These are phyloP conservation scores for Epinephelus fuscoguttatus DNA, from an alignment of 2,113 vertebrate species.

Conservation along the genomic window DNA sequence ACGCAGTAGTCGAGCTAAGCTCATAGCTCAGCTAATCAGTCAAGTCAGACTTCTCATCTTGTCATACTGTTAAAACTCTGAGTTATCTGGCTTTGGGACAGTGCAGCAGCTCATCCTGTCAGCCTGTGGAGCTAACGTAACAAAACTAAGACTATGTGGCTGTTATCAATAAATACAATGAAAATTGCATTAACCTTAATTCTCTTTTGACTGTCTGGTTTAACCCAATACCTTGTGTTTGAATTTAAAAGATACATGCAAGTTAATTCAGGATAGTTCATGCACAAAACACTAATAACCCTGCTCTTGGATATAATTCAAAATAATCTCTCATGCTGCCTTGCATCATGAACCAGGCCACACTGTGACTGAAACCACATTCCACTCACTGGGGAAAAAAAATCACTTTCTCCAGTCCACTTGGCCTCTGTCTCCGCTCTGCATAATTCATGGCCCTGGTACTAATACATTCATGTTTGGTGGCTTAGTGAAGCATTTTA, in stretches of 20 bases:
- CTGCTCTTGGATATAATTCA: not conserved
- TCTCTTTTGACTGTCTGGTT: too few species aligned
- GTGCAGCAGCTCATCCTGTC: not conserved
- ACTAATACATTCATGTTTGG: conserved; percentile 21
- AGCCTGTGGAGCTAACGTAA: not conserved
- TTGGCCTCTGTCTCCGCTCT: conserved; percentile 8
- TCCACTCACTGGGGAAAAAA: not conserved
- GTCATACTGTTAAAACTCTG: not conserved
- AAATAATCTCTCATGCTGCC: not conserved
- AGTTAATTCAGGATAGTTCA: not conserved
- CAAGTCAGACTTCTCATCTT: too few species aligned
- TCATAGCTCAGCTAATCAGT: too few species aligned
- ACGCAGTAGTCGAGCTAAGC: too few species aligned
- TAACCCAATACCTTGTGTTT: not conserved
- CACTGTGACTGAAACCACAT: not conserved
- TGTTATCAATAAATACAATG: too few species aligned
- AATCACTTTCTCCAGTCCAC: not conserved
- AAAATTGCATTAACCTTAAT: too few species aligned
- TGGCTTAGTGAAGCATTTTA: conserved; percentile 22
- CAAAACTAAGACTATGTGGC: too few species aligned
- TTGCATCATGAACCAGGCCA: not conserved
- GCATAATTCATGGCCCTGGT: conserved; percentile 35
- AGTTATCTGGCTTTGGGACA: not conserved
- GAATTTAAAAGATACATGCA: not conserved
- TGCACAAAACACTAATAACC: not conserved